Conservation (phyloP, 2,797 vertebrate species). For the Zenarchopterus dispar region DNA sequence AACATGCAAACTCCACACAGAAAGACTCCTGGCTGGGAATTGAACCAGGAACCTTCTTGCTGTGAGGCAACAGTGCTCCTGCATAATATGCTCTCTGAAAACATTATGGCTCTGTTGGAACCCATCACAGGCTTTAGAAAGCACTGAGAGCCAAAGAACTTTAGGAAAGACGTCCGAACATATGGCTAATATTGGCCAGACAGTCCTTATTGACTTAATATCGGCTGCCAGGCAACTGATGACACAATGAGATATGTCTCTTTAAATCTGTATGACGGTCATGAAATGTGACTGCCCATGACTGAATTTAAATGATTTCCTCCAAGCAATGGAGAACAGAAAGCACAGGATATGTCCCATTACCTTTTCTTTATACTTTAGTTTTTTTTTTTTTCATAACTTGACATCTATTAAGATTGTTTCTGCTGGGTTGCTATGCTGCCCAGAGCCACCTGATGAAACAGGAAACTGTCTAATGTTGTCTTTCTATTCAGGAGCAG, state of each 20-base stretch:
- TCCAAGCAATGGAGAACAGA: background rate
- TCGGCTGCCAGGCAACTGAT: conserved; percentile 36
- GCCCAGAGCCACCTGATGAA: conserved; percentile 20
- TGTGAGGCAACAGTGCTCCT: no score
- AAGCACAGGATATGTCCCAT: conserved; percentile 23
- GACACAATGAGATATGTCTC: conserved; percentile 30
- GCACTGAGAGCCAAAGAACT: conserved; percentile 27
- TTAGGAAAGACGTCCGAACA: conserved; percentile 66
- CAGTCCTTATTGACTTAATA: conserved; percentile 24
- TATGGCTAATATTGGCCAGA: conserved; percentile 40
- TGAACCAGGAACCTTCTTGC: no score
- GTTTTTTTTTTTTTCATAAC: background rate
- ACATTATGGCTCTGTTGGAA: conserved; percentile 63
- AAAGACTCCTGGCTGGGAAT: no score
- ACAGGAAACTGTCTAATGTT: conserved; percentile 14
- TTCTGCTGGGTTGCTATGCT: background rate
- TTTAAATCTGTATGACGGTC: conserved; percentile 9
- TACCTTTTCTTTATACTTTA: conserved; percentile 12
- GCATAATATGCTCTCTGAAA: conserved; percentile 73
- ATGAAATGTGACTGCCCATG: background rate
- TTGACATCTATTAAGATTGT: conserved; percentile 21
- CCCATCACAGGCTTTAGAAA: conserved; percentile 26
- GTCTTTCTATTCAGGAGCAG: conserved; percentile 21
- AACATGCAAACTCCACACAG: no score
- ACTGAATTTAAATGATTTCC: background rate